phyloP scores from a whole-genome alignment of 2,113 vertebrate genomes.

The Callaeas wilsoni region DNA sequence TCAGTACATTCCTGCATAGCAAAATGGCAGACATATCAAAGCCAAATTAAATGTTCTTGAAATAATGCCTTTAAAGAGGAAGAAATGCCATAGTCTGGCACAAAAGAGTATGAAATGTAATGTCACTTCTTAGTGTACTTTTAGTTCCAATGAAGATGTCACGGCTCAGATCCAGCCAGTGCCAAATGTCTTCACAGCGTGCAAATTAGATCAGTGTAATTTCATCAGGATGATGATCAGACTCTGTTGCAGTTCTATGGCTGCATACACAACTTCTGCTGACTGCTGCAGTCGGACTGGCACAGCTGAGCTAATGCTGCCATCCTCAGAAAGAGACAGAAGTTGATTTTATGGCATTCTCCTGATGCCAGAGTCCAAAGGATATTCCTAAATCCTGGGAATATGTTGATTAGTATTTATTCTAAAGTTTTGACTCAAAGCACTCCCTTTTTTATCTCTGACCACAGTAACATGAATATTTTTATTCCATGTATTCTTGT shows the following conservation, averaged over 20 bases:
- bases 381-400: background rate
- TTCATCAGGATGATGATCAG: slow-evolving; percentile 81
- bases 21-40: slow-evolving; percentile 75
- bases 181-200: slow-evolving; percentile 82
- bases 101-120: slow-evolving; percentile 66
- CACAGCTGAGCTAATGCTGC: slow-evolving; percentile 73
- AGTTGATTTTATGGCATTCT: slow-evolving; percentile 23
- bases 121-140: slow-evolving; percentile 72
- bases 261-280: slow-evolving; percentile 69
- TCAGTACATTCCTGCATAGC: slow-evolving; percentile 62
- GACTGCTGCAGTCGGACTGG: slow-evolving; percentile 51
- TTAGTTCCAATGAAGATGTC: slow-evolving; percentile 83
- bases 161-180: slow-evolving; percentile 72
- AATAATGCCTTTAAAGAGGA: slow-evolving; percentile 79
- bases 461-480: background rate
- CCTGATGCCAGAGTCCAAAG: slow-evolving; percentile 29
- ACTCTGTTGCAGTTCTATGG: slow-evolving; percentile 69
- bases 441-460: background rate
- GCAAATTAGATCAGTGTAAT: slow-evolving; percentile 88
- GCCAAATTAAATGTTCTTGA: slow-evolving; percentile 78
- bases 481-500: background rate
- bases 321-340: slow-evolving; percentile 58
- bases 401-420: background rate
- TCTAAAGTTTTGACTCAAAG: background rate
- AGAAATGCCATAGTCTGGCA: slow-evolving; percentile 68